Conservation (phyloP, 2,113 vertebrate genomes). For the Eubucco bourcierii region DNA sequence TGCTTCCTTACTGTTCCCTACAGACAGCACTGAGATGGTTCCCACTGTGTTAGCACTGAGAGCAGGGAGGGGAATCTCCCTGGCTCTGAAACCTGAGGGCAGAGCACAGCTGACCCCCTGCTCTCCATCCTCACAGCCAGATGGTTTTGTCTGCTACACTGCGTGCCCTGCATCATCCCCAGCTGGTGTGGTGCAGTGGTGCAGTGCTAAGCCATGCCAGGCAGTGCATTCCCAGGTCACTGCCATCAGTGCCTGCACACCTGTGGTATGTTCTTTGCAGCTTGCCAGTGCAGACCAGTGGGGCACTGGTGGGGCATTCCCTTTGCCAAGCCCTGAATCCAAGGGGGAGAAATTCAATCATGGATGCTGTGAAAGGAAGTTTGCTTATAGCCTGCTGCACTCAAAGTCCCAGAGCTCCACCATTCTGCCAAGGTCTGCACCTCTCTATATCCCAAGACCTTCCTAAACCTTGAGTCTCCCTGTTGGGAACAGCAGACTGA, state of each 20-base stretch:
- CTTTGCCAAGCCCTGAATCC: background rate
- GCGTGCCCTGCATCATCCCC: background rate
- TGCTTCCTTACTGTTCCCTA: background rate
- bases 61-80: background rate
- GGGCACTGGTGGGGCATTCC: background rate
- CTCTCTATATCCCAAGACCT: background rate
- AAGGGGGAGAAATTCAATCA: background rate
- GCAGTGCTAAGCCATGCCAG: background rate
- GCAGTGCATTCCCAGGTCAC: background rate
- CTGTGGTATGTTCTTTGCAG: background rate
- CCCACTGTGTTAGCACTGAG: background rate
- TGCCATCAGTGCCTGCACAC: rapidly evolving
- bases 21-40: background rate
- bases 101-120: background rate
- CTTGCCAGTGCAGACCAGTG: background rate
- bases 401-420: background rate
- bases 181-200: background rate
- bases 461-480: background rate
- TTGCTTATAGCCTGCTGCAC: background rate
- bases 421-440: background rate
- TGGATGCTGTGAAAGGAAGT: background rate
- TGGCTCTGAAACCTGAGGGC: background rate
- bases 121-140: background rate
- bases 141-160: background rate
- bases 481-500: background rate